Evolutionary conservation across 2,888 invertebrate species (phyloP), one percentile per base, ranked within the genome.

Genomic region (Tuberolachnus salignus): DNA sequence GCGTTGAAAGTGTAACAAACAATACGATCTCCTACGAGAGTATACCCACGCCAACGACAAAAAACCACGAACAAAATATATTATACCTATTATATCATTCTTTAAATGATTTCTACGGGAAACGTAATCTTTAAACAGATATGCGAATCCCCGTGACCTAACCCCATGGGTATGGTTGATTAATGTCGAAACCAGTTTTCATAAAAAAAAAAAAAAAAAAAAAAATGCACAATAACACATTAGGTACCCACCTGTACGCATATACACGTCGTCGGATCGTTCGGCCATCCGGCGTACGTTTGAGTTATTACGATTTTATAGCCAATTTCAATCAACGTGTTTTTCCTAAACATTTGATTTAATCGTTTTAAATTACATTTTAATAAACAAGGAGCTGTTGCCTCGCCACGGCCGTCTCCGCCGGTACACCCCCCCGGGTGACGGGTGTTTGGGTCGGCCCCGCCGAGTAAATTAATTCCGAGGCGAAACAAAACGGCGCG

Each of bases 311-410:
- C 26, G n/a, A 49, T 51, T 57, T 57, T 57, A 61, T 34, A 21
- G 61, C 72, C 61, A 51, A 72, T 61, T 72, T 72, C 72, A 72
- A 72, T 72, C 61, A 72, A 72, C 72, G 34, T 61, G 6, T 51
- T 49, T 21, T 34, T 34, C 1, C 34, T 34, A 51, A 61, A 72
- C 72, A 72, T 72, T 72, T 72, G 61, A 61, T 61, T 72, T 51
- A 51, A 72, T 72, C 34, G 72, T 14, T 51, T 72, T 61, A 61
- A 72, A 72, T 72, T 72, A 34, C 49, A 72, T 72, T 49, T 72
- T 49, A 59, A 72, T 72, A 72, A 72, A 72, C 72, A 49, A 72
- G 72, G 49, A 34, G 61, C 34, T 51, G 1, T 34, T 34, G 57
- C 16, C 14, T 1, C 34, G 3, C 34, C 34, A n/a, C n/a, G n/a